These are phyloP conservation scores for Ganaspis sp. DNA, from an alignment of 1,140 invertebrate species.

Conservation along the genomic window DNA sequence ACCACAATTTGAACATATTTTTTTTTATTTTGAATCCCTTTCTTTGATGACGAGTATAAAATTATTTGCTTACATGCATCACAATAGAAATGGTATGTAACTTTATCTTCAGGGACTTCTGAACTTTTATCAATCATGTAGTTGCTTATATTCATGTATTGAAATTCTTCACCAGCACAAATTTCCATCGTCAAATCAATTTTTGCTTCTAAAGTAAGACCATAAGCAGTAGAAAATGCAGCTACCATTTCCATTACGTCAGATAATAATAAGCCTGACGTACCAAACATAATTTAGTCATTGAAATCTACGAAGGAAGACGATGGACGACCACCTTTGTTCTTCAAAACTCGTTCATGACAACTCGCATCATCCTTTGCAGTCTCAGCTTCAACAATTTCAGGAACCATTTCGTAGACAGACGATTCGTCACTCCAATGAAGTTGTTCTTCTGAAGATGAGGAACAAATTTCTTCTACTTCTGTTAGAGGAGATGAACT, in stretches of 20 bases:
- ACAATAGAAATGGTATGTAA: conserved; percentile 14
- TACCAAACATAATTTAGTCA: conserved; percentile 1
- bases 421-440: background rate
- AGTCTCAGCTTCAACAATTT: background rate
- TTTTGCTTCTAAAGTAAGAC: background rate
- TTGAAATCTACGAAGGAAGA: background rate
- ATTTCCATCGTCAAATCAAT: background rate
- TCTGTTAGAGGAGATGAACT: background rate
- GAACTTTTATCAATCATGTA: conserved; percentile 11
- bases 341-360: background rate
- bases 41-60: background rate
- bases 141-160: background rate
- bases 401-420: background rate
- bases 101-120: background rate
- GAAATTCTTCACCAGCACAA: conserved; percentile 16
- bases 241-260: conserved; percentile 13
- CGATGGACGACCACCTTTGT: background rate
- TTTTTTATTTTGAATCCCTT: background rate
- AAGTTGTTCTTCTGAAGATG: background rate
- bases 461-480: background rate
- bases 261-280: background rate
- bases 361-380: background rate
- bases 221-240: background rate
- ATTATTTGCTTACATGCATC: background rate
- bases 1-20: background rate